Percentiles rank a stretch among this genome's conserved stretches.
Evolutionary conservation across 2,888 invertebrate species (phyloP).

Genomic region (Aporophyla nigra): DNA sequence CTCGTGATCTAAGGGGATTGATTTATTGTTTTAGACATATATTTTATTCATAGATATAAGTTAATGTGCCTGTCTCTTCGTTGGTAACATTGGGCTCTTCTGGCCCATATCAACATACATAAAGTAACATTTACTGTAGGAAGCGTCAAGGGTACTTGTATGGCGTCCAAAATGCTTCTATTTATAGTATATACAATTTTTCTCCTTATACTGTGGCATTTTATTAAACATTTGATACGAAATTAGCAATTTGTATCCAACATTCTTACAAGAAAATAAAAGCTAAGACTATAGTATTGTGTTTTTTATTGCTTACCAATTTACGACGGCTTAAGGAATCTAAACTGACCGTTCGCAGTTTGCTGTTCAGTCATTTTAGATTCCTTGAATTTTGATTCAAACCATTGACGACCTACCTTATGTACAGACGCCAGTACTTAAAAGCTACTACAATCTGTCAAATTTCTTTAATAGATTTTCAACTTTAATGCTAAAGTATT

Average conservation of each 20-base stretch:
- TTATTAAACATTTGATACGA: constrained; percentile 88
- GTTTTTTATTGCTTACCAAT: constrained; percentile 66
- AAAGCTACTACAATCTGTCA: too few relatives aligned
- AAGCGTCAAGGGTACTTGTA: constrained; percentile 63
- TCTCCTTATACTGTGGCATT: constrained; percentile 84
- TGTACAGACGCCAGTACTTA: too few relatives aligned
- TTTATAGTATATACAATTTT: constrained; percentile 87
- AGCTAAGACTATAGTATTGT: constrained; percentile 77
- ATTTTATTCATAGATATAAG: constrained; percentile 80
- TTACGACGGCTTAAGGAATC: not conserved
- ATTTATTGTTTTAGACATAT: constrained; percentile 80
- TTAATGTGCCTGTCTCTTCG: constrained; percentile 84
- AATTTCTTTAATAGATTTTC: too few relatives aligned
- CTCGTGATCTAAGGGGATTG: constrained; percentile 83
- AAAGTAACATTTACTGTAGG: constrained; percentile 67
- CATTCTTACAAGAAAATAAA: constrained; percentile 88
- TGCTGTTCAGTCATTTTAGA: too few relatives aligned
- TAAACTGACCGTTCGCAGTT: too few relatives aligned
- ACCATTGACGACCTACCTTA: not conserved
- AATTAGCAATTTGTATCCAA: constrained; percentile 88
- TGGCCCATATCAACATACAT: constrained; percentile 53
- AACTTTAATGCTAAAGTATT: too few relatives aligned
- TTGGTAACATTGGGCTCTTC: constrained; percentile 55
- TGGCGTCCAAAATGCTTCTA: constrained; percentile 77
- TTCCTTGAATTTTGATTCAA: too few relatives aligned